Evolutionary conservation across 1,140 invertebrate species (phyloP), one percentile per base, ranked within the genome.

Genomic region (Bombus sylvicola): DNA sequence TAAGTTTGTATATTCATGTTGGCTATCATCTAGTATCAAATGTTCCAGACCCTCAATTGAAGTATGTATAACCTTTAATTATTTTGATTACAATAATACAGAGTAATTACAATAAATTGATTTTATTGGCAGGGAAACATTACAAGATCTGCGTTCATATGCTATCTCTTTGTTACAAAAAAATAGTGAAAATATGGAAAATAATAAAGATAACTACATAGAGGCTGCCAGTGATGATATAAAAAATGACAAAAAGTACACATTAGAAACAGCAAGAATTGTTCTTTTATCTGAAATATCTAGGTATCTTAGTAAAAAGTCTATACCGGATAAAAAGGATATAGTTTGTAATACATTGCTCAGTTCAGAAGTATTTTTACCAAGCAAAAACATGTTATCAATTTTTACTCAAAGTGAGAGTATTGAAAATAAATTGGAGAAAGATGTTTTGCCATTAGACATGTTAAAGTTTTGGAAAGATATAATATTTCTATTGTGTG

Each of bases 401-500:
- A 91, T 95, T 39, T 95, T 95, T 72, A 47, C 41, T 73, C 34
- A 73, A 18, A 69, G 88, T 71, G 57, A 81, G 39, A 75, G 34
- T 18, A 64, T 22, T 9, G 37, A 73, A 64, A 69, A 43, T 41
- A 75, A 76, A 37, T 28, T 47, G 9, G 72, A 57, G 41, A 86
- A 57, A 34, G 83, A 88, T 37, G 47, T 86, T 69, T 87, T 95
- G 31, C 94, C 94, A 22, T 13, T 34, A 18, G 81, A 47, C 59
- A 91, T 95, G 62, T 81, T 94, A 0, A 57, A 85, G 90, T 95
- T 96, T 94, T 96, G 96, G 96, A 87, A 96, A 92, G 90, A 95
- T 73, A 92, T 96, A 69, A 92, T 96, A 41, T 91, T 92, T 82
- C 94, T 96, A 75, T 87, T 97, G 12, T 95, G 96, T 85, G 94